Conservation (phyloP, 92 coral and sea anemone genomes). For the Blastomussa wellsi region DNA sequence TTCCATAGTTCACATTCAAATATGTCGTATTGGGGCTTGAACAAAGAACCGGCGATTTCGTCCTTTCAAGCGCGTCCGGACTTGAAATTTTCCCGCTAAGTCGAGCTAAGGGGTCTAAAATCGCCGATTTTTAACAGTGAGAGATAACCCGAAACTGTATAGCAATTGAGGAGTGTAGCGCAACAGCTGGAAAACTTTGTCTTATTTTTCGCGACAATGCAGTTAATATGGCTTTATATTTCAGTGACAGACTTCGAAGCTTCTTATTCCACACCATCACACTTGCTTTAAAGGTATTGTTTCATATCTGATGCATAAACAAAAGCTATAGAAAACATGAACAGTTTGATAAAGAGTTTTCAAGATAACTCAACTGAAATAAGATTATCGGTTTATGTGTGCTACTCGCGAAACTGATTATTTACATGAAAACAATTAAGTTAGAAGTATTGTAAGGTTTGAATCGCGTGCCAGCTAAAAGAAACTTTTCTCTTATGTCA, state of each 20-base stretch:
- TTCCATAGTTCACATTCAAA: not conserved
- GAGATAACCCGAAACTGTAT: not conserved
- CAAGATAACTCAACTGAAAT: conserved; percentile 8
- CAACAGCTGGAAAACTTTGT: not conserved
- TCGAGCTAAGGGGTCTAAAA: conserved; percentile 10
- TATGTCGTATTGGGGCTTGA: not conserved
- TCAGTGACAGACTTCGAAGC: not conserved
- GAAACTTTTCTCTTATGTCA: too few species aligned
- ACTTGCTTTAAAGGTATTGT: not conserved
- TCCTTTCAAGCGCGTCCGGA: conserved; percentile 21
- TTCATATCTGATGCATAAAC: not conserved
- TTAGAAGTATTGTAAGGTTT: too few species aligned
- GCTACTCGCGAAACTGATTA: not conserved
- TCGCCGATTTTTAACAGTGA: not conserved
- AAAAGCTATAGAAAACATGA: not conserved
- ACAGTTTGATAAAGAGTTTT: conserved; percentile 1
- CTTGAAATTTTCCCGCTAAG: conserved; percentile 38
- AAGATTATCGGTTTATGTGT: not conserved
- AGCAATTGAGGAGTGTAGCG: not conserved
- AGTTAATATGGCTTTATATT: not conserved
- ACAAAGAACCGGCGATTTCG: conserved; percentile 12
- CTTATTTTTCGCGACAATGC: not conserved
- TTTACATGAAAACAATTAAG: not conserved
- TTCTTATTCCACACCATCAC: not conserved
- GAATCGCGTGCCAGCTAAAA: too few species aligned